Base-by-base conservation (phyloP, 64 coral and sea anemone genomes). In the Dendrophyllia cribrosa region DNA sequence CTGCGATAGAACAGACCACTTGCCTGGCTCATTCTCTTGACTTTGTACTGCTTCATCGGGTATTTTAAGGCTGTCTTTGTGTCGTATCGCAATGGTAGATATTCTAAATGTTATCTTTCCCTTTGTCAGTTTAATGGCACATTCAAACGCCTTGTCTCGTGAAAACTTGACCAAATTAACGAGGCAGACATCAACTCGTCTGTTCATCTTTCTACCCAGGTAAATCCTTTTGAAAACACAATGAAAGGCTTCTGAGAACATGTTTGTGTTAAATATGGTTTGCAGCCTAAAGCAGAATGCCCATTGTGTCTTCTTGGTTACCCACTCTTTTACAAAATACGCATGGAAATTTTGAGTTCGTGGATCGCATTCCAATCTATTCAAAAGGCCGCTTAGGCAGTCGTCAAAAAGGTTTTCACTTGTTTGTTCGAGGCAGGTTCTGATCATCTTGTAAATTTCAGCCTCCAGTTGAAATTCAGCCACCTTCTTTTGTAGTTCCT, bases 211-310 rank as follows among this genome's bases (percentile, higher is more conserved):
- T 50, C 89, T 85, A 15, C 69, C 79, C 49, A 92, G 67, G 46
- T 96, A 96, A 3, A 46, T 0, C 16, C 72, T 43, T 20, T 96
- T 96, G 49, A 92, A 96, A 23, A 92, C 89, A 5, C 51, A 22
- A 50, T 96, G 94, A 51, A 96, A 96, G 15, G 89, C 89, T 59
- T 92, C 88, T 0, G 88, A 83, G 47, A 92, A 96, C 94, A 96
- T 92, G 67, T 96, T 96, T 1, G 94, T 92, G 23, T 92, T 92
- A 13, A 92, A 88, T 1, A 53, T 55, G 10, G 82, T 64, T 2
- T 67, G 76, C 4, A 63, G 21, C 3, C 94, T 55, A 16, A 69
- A 77, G 48, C 58, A 92, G 49, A 83, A 88, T 4, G 94, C 89
- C 94, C 94, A 92, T 12, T 92, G 74, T 5, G 79, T 2, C 16